Base-by-base conservation (phyloP, 2,113 vertebrate species). In the Mesoclemmys tuberculata region DNA sequence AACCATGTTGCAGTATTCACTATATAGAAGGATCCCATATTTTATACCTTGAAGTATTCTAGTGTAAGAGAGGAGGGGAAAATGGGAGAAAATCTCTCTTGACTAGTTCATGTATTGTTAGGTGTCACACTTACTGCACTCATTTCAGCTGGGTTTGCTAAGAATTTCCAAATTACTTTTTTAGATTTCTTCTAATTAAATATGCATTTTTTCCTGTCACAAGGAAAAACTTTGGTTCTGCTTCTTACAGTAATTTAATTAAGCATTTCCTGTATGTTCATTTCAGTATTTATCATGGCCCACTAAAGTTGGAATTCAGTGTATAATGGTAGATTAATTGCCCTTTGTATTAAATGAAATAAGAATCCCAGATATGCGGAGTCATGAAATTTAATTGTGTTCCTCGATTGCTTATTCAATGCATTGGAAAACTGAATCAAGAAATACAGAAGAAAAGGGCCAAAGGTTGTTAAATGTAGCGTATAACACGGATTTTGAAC, bases 381-480 rank as follows among this genome's bases (percentile, higher is more conserved):
- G 98, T 99, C 98, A 99, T 99, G 98, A 98, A 98, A 98, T 99
- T 98, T 98, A 99, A 99, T 98, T 98, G 98, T 98, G 97, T 98
- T 98, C 96, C 97, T 98, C 98, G 97, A 98, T 98, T 99, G 97
- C 98, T 98, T 97, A 98, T 98, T 98, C 98, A 98, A 87, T 98
- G 97, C 97, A 95, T 97, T 98, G 97, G 96, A 98, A 98, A 98
- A 96, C 94, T 93, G 94, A 98, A 98, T 97, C 94, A 91, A 98
- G 90, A 96, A 96, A 96, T 95, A 94, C 51, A 91, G 78, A 96
- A 96, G 82, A 96, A 97, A 97, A 97, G 92, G 97, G 91, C 94
- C 97, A 98, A 97, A 98, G 98, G 98, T 98, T 98, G 98, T 98
- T 99, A 98, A 99, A 98, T 99, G 98, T 98, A 99, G 98, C 98